Evolutionary conservation across 1,140 invertebrate species (phyloP), one percentile per base, ranked within the genome.

Genomic region (Aradophagus sp.): DNA sequence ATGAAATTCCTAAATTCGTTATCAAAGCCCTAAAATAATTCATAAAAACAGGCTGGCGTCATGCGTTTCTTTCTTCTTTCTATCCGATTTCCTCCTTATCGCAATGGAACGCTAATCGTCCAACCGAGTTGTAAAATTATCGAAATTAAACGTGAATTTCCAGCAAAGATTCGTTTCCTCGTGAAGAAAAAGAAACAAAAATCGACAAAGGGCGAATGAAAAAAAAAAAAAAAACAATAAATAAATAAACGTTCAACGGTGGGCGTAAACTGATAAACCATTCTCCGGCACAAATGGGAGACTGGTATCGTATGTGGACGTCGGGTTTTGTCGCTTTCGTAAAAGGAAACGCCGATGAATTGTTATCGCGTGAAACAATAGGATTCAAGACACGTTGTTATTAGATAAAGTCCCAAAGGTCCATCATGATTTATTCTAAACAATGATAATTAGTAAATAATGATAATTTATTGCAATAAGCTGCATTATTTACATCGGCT

Each of bases 241-340:
- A 53, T 17, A 13, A 55, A 48, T 55, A 59, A 39, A 50, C 19
- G 11, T 12, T 35, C 19, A 52, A 52, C 53, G 76, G 80, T 84
- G 80, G 82, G 82, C 79, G 81, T 79, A 75, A 72, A 78, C 76
- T 74, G 82, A 84, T 84, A 84, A 80, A 59, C 26, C 17, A 56
- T 45, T 41, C 41, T 47, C 31, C 23, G 20, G 38, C 15, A 26
- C 36, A 26, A n/a, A 26, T 23, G 31, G 32, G 47, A 39, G 23
- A 35, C n/a, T 27, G n/a, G 17, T 39, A 58, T 61, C 59, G 26
- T 34, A 7, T 11, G 13, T 31, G 27, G 5, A 29, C 13, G 45
- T 48, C 41, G 13, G 11, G 13, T 45, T 62, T 45, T 53, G 47
- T 63, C 59, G 17, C 48, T 31, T 36, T 41, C 6, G 8, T 26